phyloP scores from a whole-genome alignment of 2,113 vertebrate species.

The Trachemys scripta region DNA sequence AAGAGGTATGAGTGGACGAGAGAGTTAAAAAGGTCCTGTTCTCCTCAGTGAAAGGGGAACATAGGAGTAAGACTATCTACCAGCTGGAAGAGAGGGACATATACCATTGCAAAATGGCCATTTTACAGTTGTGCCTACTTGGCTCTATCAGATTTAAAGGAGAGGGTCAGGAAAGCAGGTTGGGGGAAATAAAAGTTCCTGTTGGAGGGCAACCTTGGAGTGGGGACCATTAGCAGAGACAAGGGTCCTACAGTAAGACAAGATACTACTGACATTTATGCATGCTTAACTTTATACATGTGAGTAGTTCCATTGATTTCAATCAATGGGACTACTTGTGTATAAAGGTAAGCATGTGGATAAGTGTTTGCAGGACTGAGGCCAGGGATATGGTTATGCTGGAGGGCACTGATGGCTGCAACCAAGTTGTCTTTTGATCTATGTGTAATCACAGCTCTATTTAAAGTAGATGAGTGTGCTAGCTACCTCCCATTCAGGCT shows the following conservation, averaged over 20 bases:
- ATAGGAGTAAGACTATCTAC: conserved; percentile 34
- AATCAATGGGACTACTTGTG: background rate
- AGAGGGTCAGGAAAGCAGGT: background rate
- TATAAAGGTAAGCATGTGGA: background rate
- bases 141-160: background rate
- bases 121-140: background rate
- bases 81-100: background rate
- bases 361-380: background rate
- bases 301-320: background rate
- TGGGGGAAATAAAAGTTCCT: background rate
- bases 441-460: too few relatives aligned
- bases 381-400: too few relatives aligned
- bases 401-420: too few relatives aligned
- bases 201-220: background rate
- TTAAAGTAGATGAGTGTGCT: too few relatives aligned
- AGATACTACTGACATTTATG: background rate
- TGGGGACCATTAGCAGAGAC: background rate
- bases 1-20: too few relatives aligned
- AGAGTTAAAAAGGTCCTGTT: too few relatives aligned
- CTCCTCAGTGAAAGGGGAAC: conserved; percentile 4
- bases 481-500: too few relatives aligned
- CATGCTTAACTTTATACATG: background rate
- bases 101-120: background rate
- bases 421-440: too few relatives aligned
- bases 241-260: too few relatives aligned